Evolutionary conservation across 2,113 vertebrate species (phyloP), one percentile per base, ranked within the genome.

Genomic region (Hippocampus guttulatus): DNA sequence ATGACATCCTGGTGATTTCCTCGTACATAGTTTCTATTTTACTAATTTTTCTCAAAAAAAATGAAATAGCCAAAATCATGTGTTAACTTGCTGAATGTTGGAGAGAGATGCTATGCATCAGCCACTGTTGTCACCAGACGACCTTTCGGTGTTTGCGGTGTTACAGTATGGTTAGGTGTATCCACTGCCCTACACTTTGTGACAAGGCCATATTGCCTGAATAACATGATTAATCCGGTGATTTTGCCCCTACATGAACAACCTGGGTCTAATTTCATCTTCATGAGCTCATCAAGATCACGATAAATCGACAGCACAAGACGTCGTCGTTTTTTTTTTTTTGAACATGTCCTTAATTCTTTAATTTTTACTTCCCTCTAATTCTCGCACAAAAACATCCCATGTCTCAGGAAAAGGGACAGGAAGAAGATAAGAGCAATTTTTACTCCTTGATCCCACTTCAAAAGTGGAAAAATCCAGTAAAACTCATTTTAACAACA

Each of bases 291-390:
- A 38, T 38, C 33, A 38, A 38, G 33, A 5, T 38, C 33, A 5
- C 5, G 6, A 38, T 38, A 38, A 38, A 1, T 38, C 33, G 33
- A 38, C 33, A 38, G 33, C 33, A 38, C 33, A 38, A 6, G 33
- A 38, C 33, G 5, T 38, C 11, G 41, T 12, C 11, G 8, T 2
- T 11, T 11, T 12, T 3, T 7, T 23, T 30, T 30, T 91, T 85
- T 81, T 88, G 88, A 91, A 91, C 86, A 87, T 92, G 93, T 95
- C 93, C 93, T 92, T 87, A 92, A 93, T 92, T 90, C 82, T 81
- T 40, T 41, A 62, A 76, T 68, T 64, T 43, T 83, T 80, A 82
- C 81, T 77, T 81, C 70, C 74, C 67, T 73, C 82, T 72, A 83
- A 82, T 83, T 90, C 88, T 89, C 57, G 67, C 38, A 64, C 72